Conservation (phyloP, 2,888 invertebrate species). For the Trachelus troglodyta region DNA sequence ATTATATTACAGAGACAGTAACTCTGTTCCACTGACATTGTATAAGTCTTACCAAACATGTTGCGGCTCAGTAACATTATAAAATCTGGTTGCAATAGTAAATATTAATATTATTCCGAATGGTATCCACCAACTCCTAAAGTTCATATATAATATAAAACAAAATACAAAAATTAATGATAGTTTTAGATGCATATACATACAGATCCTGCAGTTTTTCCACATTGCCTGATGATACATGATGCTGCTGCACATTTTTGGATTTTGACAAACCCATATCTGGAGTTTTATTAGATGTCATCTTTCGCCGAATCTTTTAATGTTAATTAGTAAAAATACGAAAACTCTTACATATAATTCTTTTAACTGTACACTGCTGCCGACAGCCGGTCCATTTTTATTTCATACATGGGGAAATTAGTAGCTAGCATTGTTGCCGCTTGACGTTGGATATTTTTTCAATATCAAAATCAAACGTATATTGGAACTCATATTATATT, state of each 20-base stretch:
- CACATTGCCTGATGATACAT: not conserved
- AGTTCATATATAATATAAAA: constrained; percentile 23
- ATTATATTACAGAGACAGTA: constrained; percentile 9
- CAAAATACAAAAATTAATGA: not conserved
- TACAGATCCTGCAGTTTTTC: not conserved
- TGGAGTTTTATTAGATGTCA: not conserved
- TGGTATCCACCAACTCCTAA: constrained; percentile 74
- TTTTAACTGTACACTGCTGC: not conserved
- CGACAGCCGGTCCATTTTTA: not conserved
- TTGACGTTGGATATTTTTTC: not conserved
- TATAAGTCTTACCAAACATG: constrained; percentile 85
- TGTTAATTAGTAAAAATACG: not conserved
- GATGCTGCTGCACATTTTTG: not conserved
- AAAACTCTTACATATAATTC: not conserved
- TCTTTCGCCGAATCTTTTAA: not conserved
- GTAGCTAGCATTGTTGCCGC: not conserved
- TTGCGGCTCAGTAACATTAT: constrained; percentile 90
- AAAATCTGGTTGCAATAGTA: constrained; percentile 82
- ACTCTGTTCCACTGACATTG: not conserved
- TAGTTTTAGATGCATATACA: not conserved
- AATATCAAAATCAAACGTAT: not conserved
- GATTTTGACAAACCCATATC: not conserved
- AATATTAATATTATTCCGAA: constrained; percentile 75
- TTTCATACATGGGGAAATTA: not conserved
- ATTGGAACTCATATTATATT: not conserved